Base-by-base conservation (phyloP, 2,113 vertebrate species). In the Chamaetylas fuelleborni region DNA sequence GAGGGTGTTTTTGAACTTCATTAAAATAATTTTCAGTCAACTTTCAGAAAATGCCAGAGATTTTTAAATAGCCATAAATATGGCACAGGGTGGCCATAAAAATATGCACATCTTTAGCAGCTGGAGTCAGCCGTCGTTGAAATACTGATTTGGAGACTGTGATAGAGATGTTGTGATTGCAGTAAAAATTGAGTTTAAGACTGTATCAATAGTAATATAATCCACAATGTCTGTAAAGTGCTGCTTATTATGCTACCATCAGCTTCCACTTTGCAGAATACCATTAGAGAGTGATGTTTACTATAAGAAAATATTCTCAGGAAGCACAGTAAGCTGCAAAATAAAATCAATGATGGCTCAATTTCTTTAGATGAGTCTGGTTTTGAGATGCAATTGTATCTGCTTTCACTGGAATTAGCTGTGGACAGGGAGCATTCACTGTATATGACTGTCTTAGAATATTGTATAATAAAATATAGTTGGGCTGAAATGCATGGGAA, bases 171-270 rank as follows among this genome's bases (percentile, higher is more conserved):
- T 81, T 84, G 24, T 20, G 38, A 47, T 70, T 82, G 40, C 61
- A 93, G 45, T 58, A 66, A 81, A 87, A 92, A 72, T 50, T 26
- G 28, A 11, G 79, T 93, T 90, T 94, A 88, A 95, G 64, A 81
- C 43, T 40, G 18, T 78, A 58, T 78, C 45, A 29, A 82, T 95
- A 65, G 57, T 65, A 88, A 72, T 95, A 45, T 58, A 65, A 86
- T 77, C 28, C 40, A 56, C 69, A 85, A 45, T 73, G 91, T 69
- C 78, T 95, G n/a, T 88, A 58, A 90, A 92, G 24, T 48, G 23
- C 38, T 93, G 26, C 60, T 90, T 73, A 89, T 65, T 34, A 65
- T 53, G 60, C 77, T 93, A 48, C 66, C 25, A 5, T 92, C 85
- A 85, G 50, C 61, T 82, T 50, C 34, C 25, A 42, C 81, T 94